phyloP scores from a whole-genome alignment of 2,888 invertebrate species.

The Barypeithes pellucidus region DNA sequence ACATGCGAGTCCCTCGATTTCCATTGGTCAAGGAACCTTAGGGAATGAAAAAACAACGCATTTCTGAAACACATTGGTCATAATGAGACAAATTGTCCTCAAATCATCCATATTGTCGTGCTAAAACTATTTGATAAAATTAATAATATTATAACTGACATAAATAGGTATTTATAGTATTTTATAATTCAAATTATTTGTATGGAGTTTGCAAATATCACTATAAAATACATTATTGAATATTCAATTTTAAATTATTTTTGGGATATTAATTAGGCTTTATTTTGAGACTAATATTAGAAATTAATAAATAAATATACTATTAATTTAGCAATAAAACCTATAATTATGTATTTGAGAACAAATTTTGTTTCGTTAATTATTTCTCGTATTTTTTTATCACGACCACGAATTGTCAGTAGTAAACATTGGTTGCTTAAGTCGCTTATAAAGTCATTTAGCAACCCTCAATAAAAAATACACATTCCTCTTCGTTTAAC shows the following conservation, averaged over 20 bases:
- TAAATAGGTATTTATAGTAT: slow-evolving; percentile 34
- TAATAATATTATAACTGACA: slow-evolving; percentile 31
- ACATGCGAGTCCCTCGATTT: too few species aligned
- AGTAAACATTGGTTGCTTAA: slow-evolving; percentile 4
- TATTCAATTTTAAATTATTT: slow-evolving; percentile 44
- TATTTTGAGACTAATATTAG: slow-evolving; percentile 2
- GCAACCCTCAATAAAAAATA: background rate
- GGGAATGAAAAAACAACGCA: too few species aligned
- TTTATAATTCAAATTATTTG: slow-evolving; percentile 44
- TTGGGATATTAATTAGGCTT: slow-evolving; percentile 31
- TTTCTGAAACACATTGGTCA: too few species aligned
- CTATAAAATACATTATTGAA: slow-evolving; percentile 48
- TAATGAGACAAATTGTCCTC: too few species aligned
- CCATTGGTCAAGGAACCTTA: too few species aligned
- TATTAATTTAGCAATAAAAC: background rate
- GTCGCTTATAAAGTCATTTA: slow-evolving; percentile 12
- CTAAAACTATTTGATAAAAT: slow-evolving; percentile 32
- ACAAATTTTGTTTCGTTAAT: too few species aligned
- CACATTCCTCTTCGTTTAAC: background rate
- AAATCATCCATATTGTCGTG: too few species aligned
- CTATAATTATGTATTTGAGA: too few species aligned
- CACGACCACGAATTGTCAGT: background rate
- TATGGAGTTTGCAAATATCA: slow-evolving; percentile 43
- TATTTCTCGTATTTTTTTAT: too few species aligned
- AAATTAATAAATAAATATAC: background rate